Percentiles rank a stretch among this genome's conserved stretches.
phyloP scores from a whole-genome alignment of 2,888 invertebrate genomes.

The Argynnis bischoffii region DNA sequence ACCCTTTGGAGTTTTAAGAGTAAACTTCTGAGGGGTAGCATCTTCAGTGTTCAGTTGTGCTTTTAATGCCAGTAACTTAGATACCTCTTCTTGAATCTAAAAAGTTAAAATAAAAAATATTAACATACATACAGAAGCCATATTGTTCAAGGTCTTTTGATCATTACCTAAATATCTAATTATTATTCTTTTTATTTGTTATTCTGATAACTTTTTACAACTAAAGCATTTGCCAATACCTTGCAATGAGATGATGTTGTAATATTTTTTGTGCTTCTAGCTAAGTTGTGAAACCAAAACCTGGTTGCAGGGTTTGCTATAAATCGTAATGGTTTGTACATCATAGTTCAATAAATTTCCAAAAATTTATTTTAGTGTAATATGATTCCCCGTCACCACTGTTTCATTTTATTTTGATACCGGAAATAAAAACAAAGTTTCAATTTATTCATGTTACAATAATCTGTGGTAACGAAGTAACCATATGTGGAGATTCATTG shows the following conservation, averaged over 20 bases:
- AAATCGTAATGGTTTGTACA: conserved; percentile 57
- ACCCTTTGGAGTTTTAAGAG: conserved; percentile 95
- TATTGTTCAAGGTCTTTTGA: conserved; percentile 5
- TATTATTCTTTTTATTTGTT: background rate
- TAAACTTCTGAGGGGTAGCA: conserved; percentile 87
- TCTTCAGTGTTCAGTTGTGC: conserved; percentile 85
- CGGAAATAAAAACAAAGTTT: conserved; percentile 61
- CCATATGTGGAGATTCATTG: conserved; percentile 66
- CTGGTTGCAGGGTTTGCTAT: conserved; percentile 53
- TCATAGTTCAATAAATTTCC: conserved; percentile 60
- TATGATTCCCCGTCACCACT: conserved; percentile 73
- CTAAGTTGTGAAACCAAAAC: conserved; percentile 57
- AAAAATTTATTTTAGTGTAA: conserved; percentile 48
- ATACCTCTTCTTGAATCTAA: conserved; percentile 93
- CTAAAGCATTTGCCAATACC: conserved; percentile 55
- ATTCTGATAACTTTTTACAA: conserved; percentile 22
- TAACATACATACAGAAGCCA: conserved; percentile 31
- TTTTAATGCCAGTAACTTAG: conserved; percentile 91
- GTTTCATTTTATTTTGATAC: conserved; percentile 47
- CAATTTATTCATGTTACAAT: background rate
- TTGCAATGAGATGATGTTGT: conserved; percentile 68
- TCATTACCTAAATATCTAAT: background rate
- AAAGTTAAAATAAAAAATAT: conserved; percentile 47
- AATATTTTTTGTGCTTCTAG: conserved; percentile 63
- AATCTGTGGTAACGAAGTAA: conserved; percentile 61